These are phyloP conservation scores for Phainopepla nitens DNA, from an alignment of 2,113 vertebrate species.

Conservation along the genomic window DNA sequence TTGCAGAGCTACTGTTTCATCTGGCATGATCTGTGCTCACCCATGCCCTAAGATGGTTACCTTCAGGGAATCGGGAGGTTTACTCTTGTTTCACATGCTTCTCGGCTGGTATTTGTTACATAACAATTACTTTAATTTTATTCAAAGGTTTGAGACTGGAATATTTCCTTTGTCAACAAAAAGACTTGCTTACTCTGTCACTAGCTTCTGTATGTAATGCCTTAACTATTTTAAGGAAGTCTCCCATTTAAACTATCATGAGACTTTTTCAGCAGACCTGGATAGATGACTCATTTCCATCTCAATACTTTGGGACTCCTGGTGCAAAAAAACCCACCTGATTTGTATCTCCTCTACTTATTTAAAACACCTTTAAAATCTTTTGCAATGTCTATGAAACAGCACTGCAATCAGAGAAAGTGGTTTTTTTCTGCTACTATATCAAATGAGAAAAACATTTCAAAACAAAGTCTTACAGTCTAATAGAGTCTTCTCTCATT, in stretches of 20 bases:
- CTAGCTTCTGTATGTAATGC: neutral
- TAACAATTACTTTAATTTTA: neutral
- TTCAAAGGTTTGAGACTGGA: neutral
- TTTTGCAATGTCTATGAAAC: neutral
- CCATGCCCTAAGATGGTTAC: accelerated
- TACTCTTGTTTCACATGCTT: neutral
- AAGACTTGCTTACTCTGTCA: neutral
- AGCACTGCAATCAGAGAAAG: neutral
- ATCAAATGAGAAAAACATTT: neutral
- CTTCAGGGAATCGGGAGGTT: neutral
- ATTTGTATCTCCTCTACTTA: neutral
- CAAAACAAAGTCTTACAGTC: neutral
- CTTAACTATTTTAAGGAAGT: neutral
- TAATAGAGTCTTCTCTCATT: neutral
- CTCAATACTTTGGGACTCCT: neutral
- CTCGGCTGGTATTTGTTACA: neutral
- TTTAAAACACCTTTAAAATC: neutral
- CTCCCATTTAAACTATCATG: neutral
- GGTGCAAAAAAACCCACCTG: accelerated
- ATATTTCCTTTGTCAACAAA: neutral
- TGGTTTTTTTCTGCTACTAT: neutral
- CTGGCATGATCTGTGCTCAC: neutral
- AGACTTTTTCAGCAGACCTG: neutral
- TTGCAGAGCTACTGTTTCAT: neutral
- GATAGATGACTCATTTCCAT: neutral